Evolutionary conservation across 1,140 invertebrate genomes (phyloP), one percentile per base, ranked within the genome.

Genomic region (Drosophila sechellia): DNA sequence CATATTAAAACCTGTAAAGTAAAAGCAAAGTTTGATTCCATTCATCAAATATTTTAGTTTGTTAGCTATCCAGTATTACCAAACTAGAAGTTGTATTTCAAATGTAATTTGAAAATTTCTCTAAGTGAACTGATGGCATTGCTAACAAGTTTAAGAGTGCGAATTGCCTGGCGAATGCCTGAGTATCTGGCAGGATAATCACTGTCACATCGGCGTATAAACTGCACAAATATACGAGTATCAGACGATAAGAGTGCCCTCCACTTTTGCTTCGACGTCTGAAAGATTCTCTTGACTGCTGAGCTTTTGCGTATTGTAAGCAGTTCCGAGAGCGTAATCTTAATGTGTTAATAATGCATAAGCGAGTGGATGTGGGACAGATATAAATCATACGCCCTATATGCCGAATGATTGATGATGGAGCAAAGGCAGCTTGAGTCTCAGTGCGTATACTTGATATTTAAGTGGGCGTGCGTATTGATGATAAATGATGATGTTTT

Each of bases 291-390:
- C 37, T 55, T 81, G 46, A 68, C 60, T 65, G 46, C 27, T 31
- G 43, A 46, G 22, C 58, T 77, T 80, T 80, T 64, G 10, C 70
- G 60, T 76, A 81, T 63, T 77, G 56, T 68, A 73, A 77, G 79
- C 60, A 61, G 73, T 65, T 77, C 50, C 31, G 46, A 72, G 71
- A 63, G 57, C 61, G 58, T 59, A 59, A 77, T 81, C 68, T 83
- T 70, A 83, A 83, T 83, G 79, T 83, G 74, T 83, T 83, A 78
- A 83, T 81, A 83, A 83, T 75, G 79, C 74, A 83, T 70, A 81
- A 68, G 27, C 57, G 58, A 77, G 68, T 59, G 46, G 59, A 46
- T 77, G 43, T 81, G 69, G 70, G 63, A 74, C 63, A 83, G 58
- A 69, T 81, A 81, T 81, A 79, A 83, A 81, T 81, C 79, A 81